phyloP scores from a whole-genome alignment of 2,797 vertebrate species.

The Trichosurus vulpecula region DNA sequence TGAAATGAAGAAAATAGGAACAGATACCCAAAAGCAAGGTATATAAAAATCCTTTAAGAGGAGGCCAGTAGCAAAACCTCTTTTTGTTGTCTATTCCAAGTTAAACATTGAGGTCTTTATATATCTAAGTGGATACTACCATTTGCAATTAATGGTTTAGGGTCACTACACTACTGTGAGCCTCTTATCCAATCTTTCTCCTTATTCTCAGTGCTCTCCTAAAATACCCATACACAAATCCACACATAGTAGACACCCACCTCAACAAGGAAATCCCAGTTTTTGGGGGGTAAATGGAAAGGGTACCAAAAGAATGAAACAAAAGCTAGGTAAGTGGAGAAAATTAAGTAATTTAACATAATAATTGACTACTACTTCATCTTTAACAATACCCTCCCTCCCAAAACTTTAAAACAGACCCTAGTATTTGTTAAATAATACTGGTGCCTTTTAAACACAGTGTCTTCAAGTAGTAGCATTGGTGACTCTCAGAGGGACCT shows the following conservation, averaged over 20 bases:
- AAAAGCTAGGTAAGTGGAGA: background rate
- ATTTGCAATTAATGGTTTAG: background rate
- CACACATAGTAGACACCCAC: background rate
- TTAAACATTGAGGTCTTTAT: conserved; percentile 66
- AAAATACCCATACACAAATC: background rate
- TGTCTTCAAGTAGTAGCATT: background rate
- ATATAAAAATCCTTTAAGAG: conserved; percentile 63
- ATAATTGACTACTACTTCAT: background rate
- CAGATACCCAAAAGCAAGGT: conserved; percentile 76
- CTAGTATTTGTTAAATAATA: background rate
- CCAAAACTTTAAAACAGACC: background rate
- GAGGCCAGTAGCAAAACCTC: conserved; percentile 76
- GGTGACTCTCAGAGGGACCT: background rate
- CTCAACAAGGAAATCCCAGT: background rate
- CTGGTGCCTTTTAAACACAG: background rate
- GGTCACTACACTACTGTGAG: background rate
- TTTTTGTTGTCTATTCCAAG: conserved; percentile 79
- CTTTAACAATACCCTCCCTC: background rate
- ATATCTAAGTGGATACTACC: background rate
- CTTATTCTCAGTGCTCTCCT: conserved; percentile 28
- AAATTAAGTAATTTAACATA: background rate
- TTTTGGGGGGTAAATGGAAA: background rate
- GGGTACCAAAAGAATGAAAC: background rate
- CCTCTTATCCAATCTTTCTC: conserved; percentile 37
- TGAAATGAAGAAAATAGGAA: conserved; percentile 79